Percentiles rank a stretch among this genome's conserved stretches.
These are phyloP conservation scores for Xestia c-nigrum DNA, from an alignment of 2,888 invertebrate species.

Conservation along the genomic window DNA sequence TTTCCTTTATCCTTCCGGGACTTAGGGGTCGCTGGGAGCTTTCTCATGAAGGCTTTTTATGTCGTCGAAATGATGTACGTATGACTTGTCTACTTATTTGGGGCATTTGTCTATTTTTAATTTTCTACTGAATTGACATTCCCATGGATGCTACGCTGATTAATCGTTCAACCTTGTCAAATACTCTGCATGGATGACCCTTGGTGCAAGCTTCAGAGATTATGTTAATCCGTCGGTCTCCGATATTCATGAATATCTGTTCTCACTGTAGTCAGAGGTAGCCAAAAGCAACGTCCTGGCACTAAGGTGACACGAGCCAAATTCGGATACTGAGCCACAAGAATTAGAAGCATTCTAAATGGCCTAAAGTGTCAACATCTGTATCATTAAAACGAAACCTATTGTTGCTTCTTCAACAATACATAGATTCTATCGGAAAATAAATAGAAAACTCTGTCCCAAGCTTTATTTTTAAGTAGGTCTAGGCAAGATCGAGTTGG, in stretches of 20 bases:
- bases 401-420: constrained; percentile 2
- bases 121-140: neutral
- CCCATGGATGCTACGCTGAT: neutral
- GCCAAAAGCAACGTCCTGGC: constrained; percentile 10
- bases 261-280: constrained; percentile 1
- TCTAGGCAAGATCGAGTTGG: constrained; percentile 71
- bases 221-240: constrained; percentile 16
- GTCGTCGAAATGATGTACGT: constrained; percentile 17
- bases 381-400: neutral
- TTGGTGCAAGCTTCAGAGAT: constrained; percentile 18
- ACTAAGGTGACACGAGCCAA: constrained; percentile 9
- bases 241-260: constrained; percentile 34
- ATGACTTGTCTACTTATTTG: neutral
- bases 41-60: constrained; percentile 63
- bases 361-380: neutral
- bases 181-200: constrained; percentile 8
- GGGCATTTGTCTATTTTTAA: neutral
- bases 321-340: constrained; percentile 8
- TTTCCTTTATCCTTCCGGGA: constrained; percentile 70
- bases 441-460: constrained; percentile 26
- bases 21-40: constrained; percentile 62
- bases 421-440: constrained; percentile 6
- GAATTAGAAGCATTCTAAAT: neutral
- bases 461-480: constrained; percentile 58
- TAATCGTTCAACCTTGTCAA: neutral